Conservation (phyloP, 2,888 invertebrate genomes). For the Apodemia hepburni region DNA sequence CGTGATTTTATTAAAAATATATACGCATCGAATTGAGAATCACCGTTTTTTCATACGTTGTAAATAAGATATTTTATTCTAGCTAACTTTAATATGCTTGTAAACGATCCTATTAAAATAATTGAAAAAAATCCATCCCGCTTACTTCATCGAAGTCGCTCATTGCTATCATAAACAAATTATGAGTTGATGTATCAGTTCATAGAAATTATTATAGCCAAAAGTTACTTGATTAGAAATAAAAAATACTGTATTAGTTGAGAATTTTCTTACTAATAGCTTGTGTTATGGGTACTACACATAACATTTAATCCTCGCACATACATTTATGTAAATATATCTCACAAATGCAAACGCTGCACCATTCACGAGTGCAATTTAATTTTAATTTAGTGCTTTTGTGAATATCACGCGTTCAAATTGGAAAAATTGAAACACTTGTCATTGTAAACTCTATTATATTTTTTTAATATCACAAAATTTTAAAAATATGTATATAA, state of each 20-base stretch:
- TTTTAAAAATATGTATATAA: background rate
- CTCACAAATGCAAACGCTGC: background rate
- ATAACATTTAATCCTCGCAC: background rate
- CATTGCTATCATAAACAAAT: background rate
- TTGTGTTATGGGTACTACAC: background rate
- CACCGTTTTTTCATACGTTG: too few species aligned
- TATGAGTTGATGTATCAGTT: too few species aligned
- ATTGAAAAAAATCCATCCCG: background rate
- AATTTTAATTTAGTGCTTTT: background rate
- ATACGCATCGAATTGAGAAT: too few species aligned
- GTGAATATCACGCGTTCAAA: background rate
- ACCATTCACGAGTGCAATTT: background rate
- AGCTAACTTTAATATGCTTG: background rate
- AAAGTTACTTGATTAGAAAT: too few species aligned
- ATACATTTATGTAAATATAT: conserved; percentile 11
- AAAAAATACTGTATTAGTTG: background rate
- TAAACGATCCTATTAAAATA: background rate
- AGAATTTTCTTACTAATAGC: background rate
- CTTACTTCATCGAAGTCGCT: background rate
- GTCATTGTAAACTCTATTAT: background rate
- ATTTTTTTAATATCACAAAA: background rate
- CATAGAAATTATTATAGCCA: background rate
- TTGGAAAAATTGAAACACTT: background rate
- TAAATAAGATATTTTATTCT: background rate
- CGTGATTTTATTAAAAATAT: too few species aligned